Conservation (phyloP, 2,888 invertebrate species). For the Zaprionus bogoriensis region DNA sequence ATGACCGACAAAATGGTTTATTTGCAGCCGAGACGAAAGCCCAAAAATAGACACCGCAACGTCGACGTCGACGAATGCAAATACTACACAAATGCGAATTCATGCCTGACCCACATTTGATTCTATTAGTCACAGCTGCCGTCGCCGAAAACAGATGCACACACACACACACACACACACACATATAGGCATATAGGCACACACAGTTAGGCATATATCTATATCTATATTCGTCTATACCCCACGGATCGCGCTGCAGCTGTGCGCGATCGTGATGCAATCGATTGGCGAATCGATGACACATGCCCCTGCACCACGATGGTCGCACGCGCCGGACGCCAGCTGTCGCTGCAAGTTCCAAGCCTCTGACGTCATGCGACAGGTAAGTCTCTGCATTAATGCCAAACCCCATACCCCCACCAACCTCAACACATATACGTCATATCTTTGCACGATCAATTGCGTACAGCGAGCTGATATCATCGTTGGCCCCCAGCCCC, state of each 20-base stretch:
- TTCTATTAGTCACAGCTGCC: conserved; percentile 71
- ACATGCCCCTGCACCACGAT: conserved; percentile 57
- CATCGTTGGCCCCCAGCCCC: neutral
- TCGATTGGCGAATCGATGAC: conserved; percentile 55
- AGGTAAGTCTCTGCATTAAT: conserved; percentile 36
- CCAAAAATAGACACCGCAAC: conserved; percentile 61
- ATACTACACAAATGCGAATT: conserved; percentile 54
- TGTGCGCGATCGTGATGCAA: conserved; percentile 52
- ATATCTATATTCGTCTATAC: neutral
- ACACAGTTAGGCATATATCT: conserved; percentile 11
- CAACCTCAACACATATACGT: too few relatives aligned
- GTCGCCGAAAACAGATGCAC: conserved; percentile 43
- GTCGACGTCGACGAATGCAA: conserved; percentile 42
- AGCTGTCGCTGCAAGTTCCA: conserved; percentile 35
- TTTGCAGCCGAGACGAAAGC: conserved; percentile 41
- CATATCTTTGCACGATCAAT: conserved; percentile 22
- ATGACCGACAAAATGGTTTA: conserved; percentile 57
- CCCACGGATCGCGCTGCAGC: neutral
- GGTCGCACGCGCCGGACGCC: too few relatives aligned
- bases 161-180: conserved; percentile 15
- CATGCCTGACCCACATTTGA: conserved; percentile 75
- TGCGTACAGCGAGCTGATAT: neutral
- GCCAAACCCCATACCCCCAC: too few relatives aligned
- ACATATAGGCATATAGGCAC: conserved; percentile 1
- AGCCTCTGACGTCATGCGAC: conserved; percentile 55